Evolutionary conservation across 2,797 vertebrate genomes (phyloP), one percentile per base, ranked within the genome.

Genomic region (Nannoperca obscura): DNA sequence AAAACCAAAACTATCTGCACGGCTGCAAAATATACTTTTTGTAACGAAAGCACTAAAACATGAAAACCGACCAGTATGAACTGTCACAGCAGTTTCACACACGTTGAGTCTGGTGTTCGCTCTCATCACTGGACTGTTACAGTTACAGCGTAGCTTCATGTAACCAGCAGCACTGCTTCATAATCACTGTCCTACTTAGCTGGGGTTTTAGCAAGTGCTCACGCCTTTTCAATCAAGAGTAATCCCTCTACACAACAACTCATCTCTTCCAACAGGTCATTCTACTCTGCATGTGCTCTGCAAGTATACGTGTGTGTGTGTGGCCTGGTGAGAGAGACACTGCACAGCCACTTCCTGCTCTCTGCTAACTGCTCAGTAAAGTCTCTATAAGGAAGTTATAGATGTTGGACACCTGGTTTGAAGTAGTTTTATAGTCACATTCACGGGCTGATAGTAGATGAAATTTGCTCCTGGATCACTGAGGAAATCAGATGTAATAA

Each of bases 181-280:
- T 44, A 40, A 68, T 54, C 82, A 34, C 32, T 55, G 74, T 74
- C 75, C 75, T 73, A 52, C 59, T 89, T 71, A 71, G 32, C n/a
- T 1, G 1, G 8, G 60, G 20, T 58, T 71, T 71, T 64, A 69
- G 20, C 71, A 15, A 32, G 12, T 72, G 64, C 78, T 73, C 74
- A 64, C 46, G 3, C 59, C 60, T 86, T 74, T 75, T 78, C 67
- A 81, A 61, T 68, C 73, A 70, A 24, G 17, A 70, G 58, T 78
- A 80, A 88, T 85, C 78, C 68, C 15, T 58, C 49, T 14, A 3
- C 13, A 11, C 3, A 47, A 63, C 22, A 44, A 27, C 71, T 34
- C 40, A 4, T 40, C 20, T 4, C 36, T 22, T 60, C 62, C 55
- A 74, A 40, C 67, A 66, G 30, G 61, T 78, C 61, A 11, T 7